Percentiles rank a stretch among this genome's conserved stretches.
These are phyloP conservation scores for Timema cristinae DNA, from an alignment of 2,888 invertebrate genomes.

Conservation along the genomic window DNA sequence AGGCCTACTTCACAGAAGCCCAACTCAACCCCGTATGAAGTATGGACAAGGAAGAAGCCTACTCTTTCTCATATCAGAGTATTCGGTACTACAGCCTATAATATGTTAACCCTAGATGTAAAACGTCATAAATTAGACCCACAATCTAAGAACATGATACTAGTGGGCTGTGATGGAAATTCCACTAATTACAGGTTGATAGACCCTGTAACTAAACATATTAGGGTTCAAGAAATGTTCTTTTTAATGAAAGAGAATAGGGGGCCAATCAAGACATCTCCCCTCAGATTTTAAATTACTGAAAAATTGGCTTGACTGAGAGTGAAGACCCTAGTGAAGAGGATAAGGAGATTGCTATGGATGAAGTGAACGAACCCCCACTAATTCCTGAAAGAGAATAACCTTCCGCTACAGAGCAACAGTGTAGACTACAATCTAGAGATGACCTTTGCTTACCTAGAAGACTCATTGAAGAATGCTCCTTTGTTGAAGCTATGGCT, in stretches of 20 bases:
- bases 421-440: too few species aligned
- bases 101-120: not conserved
- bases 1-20: not conserved
- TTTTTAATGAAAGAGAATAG: too few species aligned
- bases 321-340: too few species aligned
- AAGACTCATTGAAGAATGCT: too few species aligned
- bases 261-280: not conserved
- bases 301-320: not conserved
- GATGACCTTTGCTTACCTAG: too few species aligned
- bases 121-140: not conserved
- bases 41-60: not conserved
- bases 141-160: not conserved
- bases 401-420: too few species aligned
- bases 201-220: not conserved
- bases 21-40: not conserved
- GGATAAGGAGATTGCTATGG: too few species aligned
- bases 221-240: not conserved
- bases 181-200: not conserved
- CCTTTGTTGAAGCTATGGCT: too few species aligned
- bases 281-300: too few species aligned
- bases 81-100: not conserved
- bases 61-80: not conserved
- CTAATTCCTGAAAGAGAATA: too few species aligned
- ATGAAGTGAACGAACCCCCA: too few species aligned
- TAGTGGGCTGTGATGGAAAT: not conserved